phyloP scores from a whole-genome alignment of 2,113 vertebrate genomes.

The Chascanopsetta lugubris region DNA sequence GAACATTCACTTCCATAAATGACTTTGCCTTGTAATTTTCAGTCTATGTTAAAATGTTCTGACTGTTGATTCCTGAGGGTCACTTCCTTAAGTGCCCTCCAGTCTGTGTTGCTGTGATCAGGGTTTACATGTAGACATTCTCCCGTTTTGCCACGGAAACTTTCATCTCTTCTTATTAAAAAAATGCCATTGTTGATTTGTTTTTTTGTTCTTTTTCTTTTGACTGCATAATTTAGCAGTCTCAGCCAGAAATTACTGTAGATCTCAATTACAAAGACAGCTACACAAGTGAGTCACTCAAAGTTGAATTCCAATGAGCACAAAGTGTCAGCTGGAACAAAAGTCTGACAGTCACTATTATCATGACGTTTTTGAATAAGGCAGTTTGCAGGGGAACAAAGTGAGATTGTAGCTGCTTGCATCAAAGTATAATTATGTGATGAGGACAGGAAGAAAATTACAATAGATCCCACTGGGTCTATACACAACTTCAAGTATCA shows the following conservation, averaged over 20 bases:
- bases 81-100: too few relatives aligned
- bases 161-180: conserved; percentile 4
- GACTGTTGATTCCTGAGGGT: neutral
- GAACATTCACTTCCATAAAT: conserved; percentile 16
- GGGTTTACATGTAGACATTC: neutral
- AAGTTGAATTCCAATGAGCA: conserved; percentile 59
- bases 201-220: neutral
- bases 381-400: conserved; percentile 52
- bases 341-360: conserved; percentile 54
- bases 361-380: conserved; percentile 22
- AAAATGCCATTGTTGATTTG: neutral
- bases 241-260: conserved; percentile 31
- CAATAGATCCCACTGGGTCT: neutral
- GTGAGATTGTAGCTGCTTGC: conserved; percentile 26
- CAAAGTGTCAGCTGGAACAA: conserved; percentile 55
- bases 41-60: neutral
- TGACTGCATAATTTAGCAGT: conserved; percentile 21
- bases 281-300: conserved; percentile 56
- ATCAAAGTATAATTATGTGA: conserved; percentile 26
- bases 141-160: conserved; percentile 7
- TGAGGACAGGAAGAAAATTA: conserved; percentile 3
- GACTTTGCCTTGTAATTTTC: conserved; percentile 11
- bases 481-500: neutral
- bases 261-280: conserved; percentile 60
- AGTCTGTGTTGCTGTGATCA: neutral